Evolutionary conservation across 2,113 vertebrate species (phyloP).

Genomic region (Dipodomys spectabilis): DNA sequence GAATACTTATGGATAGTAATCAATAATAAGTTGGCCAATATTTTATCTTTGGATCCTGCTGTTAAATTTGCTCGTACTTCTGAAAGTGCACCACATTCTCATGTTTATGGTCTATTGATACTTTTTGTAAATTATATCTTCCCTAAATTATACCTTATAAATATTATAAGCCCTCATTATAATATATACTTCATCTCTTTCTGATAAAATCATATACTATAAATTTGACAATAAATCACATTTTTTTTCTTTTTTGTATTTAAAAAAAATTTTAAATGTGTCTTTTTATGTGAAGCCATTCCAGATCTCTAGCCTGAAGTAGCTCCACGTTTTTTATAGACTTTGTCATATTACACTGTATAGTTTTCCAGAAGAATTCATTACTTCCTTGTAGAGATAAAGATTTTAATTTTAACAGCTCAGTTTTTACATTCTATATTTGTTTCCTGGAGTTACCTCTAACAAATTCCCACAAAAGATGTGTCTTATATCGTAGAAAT

Average conservation of each 20-base stretch:
- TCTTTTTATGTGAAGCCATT: slow-evolving; percentile 2
- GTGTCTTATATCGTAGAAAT: neutral
- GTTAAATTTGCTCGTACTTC: slow-evolving; percentile 5
- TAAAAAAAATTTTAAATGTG: neutral
- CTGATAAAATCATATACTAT: slow-evolving; percentile 5
- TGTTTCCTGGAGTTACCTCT: neutral
- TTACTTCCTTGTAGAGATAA: slow-evolving; percentile 35
- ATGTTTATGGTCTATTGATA: neutral
- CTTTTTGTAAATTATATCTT: neutral
- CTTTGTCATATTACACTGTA: neutral
- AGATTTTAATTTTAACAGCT: slow-evolving; percentile 31
- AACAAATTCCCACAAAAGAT: neutral
- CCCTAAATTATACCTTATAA: neutral
- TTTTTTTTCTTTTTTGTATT: too few relatives aligned
- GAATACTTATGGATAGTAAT: neutral
- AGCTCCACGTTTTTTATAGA: neutral
- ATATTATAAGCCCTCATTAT: neutral
- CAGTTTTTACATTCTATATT: neutral
- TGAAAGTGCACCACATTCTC: slow-evolving; percentile 26
- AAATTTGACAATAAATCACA: neutral
- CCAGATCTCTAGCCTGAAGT: slow-evolving; percentile 7
- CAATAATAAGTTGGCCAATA: neutral
- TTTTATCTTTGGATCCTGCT: neutral
- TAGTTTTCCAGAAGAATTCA: slow-evolving; percentile 29
- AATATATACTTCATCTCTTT: neutral